These are phyloP conservation scores for Lutjanus campechanus DNA, from an alignment of 2,797 vertebrate species.

Conservation along the genomic window DNA sequence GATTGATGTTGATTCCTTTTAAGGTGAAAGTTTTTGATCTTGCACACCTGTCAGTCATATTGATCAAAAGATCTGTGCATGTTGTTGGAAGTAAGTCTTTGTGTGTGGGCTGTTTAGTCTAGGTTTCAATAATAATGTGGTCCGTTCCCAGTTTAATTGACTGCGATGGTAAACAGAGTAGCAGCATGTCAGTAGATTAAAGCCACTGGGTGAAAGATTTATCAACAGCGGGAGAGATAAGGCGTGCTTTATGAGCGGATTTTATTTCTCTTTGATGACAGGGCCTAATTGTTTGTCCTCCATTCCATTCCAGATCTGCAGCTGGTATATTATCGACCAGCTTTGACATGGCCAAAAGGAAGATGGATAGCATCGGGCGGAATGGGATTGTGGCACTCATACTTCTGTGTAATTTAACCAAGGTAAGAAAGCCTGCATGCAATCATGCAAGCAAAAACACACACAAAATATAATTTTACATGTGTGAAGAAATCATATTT, in stretches of 20 bases:
- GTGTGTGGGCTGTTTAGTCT: not conserved
- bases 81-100: not conserved
- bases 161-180: not conserved
- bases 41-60: not conserved
- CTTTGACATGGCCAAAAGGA: slow-evolving; percentile 65
- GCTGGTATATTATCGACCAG: slow-evolving; percentile 66
- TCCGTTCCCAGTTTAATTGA: not conserved
- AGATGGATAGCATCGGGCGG: slow-evolving; percentile 74
- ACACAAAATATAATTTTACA: not conserved
- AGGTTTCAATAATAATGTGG: not conserved
- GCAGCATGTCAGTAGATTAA: not conserved
- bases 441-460: not conserved
- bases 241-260: not conserved
- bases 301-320: slow-evolving; percentile 66
- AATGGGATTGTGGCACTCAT: slow-evolving; percentile 77
- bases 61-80: not conserved
- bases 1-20: not conserved
- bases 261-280: slow-evolving; percentile 20
- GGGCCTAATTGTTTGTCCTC: slow-evolving; percentile 34
- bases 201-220: not conserved
- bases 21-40: not conserved
- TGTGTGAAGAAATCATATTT: not conserved
- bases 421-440: slow-evolving; percentile 80
- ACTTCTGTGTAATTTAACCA: slow-evolving; percentile 76
- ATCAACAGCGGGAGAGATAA: slow-evolving; percentile 2